Conservation (phyloP, 2,888 invertebrate species). For the Cheilosia scutellata region DNA sequence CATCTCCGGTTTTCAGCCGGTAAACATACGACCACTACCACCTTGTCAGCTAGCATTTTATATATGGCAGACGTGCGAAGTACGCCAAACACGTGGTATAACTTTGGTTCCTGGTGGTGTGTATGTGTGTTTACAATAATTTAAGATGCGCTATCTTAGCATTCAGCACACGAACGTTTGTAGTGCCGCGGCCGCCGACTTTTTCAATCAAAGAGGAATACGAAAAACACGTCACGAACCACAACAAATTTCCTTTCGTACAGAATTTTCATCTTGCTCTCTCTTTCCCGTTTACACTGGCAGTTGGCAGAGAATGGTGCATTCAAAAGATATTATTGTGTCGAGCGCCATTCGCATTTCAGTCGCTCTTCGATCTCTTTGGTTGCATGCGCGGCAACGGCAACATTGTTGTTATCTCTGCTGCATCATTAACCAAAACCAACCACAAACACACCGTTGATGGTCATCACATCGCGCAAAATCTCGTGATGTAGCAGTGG, state of each 20-base stretch:
- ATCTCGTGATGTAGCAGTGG: conserved; percentile 24
- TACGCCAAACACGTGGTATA: conserved; percentile 59
- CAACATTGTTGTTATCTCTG: conserved; percentile 2
- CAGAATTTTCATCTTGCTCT: background rate
- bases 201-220: conserved; percentile 32
- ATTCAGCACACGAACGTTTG: conserved; percentile 41
- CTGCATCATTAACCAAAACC: conserved; percentile 26
- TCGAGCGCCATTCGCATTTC: conserved; percentile 13
- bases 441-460: conserved; percentile 31
- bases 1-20: background rate
- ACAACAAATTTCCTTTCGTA: conserved; percentile 9
- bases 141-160: conserved; percentile 27
- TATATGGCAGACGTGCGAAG: conserved; percentile 35
- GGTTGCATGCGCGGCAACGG: conserved; percentile 31
- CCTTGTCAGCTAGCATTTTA: conserved; percentile 1
- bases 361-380: conserved; percentile 43
- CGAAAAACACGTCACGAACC: conserved; percentile 37
- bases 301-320: background rate
- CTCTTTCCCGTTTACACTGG: background rate
- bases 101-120: background rate
- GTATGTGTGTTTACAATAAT: conserved; percentile 12
- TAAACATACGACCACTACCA: conserved; percentile 12
- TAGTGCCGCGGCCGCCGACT: conserved; percentile 30
- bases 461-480: conserved; percentile 32
- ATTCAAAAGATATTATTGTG: background rate